Percentiles rank a stretch among this genome's conserved stretches.
phyloP scores from a whole-genome alignment of 2,888 invertebrate genomes.

The Chrysomela aeneicollis region DNA sequence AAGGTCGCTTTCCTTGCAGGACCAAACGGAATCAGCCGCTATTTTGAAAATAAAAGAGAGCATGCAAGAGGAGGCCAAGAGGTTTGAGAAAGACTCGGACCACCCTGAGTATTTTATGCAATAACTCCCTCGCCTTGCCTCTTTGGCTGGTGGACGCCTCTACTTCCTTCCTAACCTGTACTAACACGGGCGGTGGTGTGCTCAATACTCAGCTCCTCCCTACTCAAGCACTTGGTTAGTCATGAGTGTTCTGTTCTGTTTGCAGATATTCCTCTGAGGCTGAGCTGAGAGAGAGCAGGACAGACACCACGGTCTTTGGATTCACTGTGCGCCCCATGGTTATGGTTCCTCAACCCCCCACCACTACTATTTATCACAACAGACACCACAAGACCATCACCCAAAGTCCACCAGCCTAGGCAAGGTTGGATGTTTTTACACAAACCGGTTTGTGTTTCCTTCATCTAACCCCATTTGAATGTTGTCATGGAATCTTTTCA shows the following conservation, averaged over 20 bases:
- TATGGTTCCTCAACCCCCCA: slow-evolving; percentile 45
- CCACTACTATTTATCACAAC: slow-evolving; percentile 38
- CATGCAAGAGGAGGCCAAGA: slow-evolving; percentile 99
- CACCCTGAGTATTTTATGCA: slow-evolving; percentile 98
- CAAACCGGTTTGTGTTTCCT: slow-evolving; percentile 44
- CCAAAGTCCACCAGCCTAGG: slow-evolving; percentile 58
- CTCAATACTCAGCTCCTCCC: slow-evolving; percentile 60
- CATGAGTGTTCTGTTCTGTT: slow-evolving; percentile 62
- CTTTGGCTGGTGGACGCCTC: slow-evolving; percentile 62
- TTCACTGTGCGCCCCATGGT: slow-evolving; percentile 32
- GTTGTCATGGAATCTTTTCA: neutral
- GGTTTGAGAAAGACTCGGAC: slow-evolving; percentile 97
- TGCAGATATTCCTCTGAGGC: slow-evolving; percentile 63
- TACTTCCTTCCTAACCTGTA: slow-evolving; percentile 61
- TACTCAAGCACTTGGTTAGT: slow-evolving; percentile 54
- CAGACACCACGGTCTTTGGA: slow-evolving; percentile 32
- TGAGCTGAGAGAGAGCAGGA: slow-evolving; percentile 53
- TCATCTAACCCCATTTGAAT: slow-evolving; percentile 6
- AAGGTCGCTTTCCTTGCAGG: slow-evolving; percentile 66
- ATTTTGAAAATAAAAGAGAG: slow-evolving; percentile 99
- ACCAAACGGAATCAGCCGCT: slow-evolving; percentile 98
- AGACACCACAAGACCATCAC: slow-evolving; percentile 41
- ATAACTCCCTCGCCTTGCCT: slow-evolving; percentile 69
- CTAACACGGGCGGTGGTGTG: slow-evolving; percentile 63
- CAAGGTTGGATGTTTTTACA: slow-evolving; percentile 58